Base-by-base conservation (phyloP, 1,140 invertebrate genomes). In the Caenorhabditis brenneri region DNA sequence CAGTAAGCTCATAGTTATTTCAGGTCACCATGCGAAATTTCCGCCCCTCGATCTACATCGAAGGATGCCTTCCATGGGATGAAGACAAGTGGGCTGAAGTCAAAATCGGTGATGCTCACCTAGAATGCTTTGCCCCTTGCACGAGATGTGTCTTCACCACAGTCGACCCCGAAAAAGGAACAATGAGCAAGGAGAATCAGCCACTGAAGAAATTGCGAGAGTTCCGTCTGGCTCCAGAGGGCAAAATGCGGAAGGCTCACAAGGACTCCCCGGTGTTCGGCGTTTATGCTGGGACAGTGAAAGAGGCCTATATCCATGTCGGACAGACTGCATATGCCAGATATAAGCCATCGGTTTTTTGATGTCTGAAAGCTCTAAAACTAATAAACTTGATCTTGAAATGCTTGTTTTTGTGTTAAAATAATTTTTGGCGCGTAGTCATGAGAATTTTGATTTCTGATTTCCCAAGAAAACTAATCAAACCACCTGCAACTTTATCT, bases 11-110 rank as follows among this genome's bases (percentile, higher is more conserved):
- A 4, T 7, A 48, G 19, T 0, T 10, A 31, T n/a, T 0, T 22
- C 74, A 48, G 53, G 55, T 84, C 0, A 86, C 87, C 3, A 87
- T 88, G 46, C 74, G 85, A n/a, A 88, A 88, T 69, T 91, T 91
- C 86, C 82, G 91, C 10, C 87, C 91, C 31, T 91, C 89, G 58
- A 89, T 91, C 49, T 84, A 90, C 24, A 88, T 91, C 7, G 84
- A 87, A 46, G 88, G 86, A 5, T 88, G 87, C 74, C 33, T 60
- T 9, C 82, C 90, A 12, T 91, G 87, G 86, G 90, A 88, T 46
- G 88, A 90, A 86, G 89, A 89, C 42, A 31, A 78, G 36, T 87
- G 86, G 87, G 53, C 79, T 12, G 86, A 88, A 36, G 31, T 89
- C 4, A 79, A 78, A 46, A 88, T 89, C 33, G 88, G 88, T 10